Evolutionary conservation across 2,888 invertebrate species (phyloP).

Genomic region (Arge pagana): DNA sequence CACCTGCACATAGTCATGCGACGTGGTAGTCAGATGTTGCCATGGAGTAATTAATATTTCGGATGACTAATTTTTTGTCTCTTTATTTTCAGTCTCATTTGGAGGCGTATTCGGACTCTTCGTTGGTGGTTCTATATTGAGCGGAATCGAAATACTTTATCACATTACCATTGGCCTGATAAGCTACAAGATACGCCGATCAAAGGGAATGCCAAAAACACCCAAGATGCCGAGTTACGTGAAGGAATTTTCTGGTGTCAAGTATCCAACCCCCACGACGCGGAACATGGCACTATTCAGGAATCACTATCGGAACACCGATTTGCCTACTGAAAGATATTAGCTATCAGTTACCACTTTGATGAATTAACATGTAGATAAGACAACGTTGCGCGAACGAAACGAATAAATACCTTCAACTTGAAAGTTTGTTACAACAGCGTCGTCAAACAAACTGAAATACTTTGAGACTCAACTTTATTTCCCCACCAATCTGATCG

Average conservation of each 20-base stretch:
- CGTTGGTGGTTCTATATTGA: constrained; percentile 59
- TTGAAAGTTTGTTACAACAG: no score
- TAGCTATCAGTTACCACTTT: no score
- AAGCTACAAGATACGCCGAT: background rate
- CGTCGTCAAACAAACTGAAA: no score
- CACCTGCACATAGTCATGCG: background rate
- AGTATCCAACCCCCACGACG: background rate
- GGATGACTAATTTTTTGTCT: background rate
- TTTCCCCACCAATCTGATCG: no score
- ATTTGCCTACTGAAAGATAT: no score
- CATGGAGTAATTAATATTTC: background rate
- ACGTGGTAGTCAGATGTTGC: background rate
- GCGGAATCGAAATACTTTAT: constrained; percentile 58
- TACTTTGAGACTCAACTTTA: no score
- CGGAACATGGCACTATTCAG: background rate
- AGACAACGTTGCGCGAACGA: no score
- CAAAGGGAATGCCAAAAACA: background rate
- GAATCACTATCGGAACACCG: no score
- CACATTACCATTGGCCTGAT: constrained; percentile 26
- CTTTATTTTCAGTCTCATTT: constrained; percentile 53
- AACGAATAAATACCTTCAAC: no score
- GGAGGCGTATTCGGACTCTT: constrained; percentile 60
- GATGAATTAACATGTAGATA: no score
- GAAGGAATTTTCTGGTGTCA: background rate
- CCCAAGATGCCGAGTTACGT: background rate